These are phyloP conservation scores for Poeciliopsis occidentalis DNA, from an alignment of 2,113 vertebrate genomes.

Conservation along the genomic window DNA sequence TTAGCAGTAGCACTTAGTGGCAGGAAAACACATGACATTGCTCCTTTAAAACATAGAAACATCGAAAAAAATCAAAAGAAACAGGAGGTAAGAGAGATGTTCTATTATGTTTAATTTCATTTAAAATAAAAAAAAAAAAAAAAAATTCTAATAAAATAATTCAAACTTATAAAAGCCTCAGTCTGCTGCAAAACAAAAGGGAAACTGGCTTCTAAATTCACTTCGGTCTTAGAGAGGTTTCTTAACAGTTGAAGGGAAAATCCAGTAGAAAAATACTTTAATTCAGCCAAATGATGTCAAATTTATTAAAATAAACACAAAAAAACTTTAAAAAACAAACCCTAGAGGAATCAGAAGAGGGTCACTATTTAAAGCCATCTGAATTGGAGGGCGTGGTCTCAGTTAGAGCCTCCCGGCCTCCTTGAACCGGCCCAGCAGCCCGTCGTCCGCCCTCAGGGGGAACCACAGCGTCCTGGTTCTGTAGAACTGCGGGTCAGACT, in stretches of 20 bases:
- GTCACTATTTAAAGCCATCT: background rate
- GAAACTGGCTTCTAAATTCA: too few relatives aligned
- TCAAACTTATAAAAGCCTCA: too few relatives aligned
- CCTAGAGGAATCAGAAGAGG: background rate
- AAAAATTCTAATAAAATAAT: too few relatives aligned
- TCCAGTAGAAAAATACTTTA: background rate
- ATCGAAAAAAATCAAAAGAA: background rate
- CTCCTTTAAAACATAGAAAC: background rate
- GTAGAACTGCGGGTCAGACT: conserved; percentile 79
- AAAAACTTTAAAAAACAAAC: too few relatives aligned
- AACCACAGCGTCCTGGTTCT: conserved; percentile 83
- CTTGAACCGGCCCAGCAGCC: conserved; percentile 82
- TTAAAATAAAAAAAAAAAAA: background rate
- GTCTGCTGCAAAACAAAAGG: too few relatives aligned
- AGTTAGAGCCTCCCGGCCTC: conserved; percentile 77
- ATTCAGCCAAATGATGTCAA: background rate
- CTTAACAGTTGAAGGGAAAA: background rate
- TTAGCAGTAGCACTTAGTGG: too few relatives aligned
- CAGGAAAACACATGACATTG: too few relatives aligned
- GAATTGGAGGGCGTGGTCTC: background rate
- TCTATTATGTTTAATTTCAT: background rate
- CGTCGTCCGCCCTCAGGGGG: conserved; percentile 82
- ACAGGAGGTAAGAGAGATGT: background rate
- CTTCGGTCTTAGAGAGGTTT: background rate
- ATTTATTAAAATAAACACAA: too few relatives aligned